Base-by-base conservation (phyloP, 2,888 invertebrate genomes). In the Tanytarsus gracilentus region DNA sequence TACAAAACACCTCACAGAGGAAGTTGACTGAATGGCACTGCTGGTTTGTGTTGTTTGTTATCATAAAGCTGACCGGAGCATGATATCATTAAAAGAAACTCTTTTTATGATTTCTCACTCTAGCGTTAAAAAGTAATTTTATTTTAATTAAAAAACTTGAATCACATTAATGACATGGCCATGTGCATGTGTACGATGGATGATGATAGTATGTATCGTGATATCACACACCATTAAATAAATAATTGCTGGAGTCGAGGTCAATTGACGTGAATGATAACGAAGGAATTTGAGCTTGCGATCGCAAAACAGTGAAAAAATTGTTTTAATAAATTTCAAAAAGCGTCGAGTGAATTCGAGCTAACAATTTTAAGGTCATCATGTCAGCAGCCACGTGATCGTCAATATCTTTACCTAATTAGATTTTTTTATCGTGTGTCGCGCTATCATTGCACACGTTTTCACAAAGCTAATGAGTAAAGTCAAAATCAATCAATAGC, bases 131-230 rank as follows among this genome's bases (percentile, higher is more conserved):
- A 52, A 29, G n/a, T 11, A 33, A 9, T 33, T n/a, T 44, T 18
- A 23, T 55, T 55, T 56, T 56, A 56, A 56, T 56, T 56, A 56
- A 40, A 56, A 40, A 39, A 39, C 36, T 36, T 36, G 36, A 36
- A 36, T 36, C 36, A 36, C 36, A 36, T 36, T 36, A 36, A 36
- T 36, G 36, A 36, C 36, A 16, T n/a, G n/a, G n/a, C n/a, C n/a
- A n/a, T n/a, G n/a, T n/a, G n/a, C n/a, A n/a, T n/a, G n/a, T n/a
- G n/a, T n/a, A n/a, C n/a, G n/a, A n/a, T n/a, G n/a, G n/a, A n/a
- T n/a, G n/a, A n/a, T n/a, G n/a, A n/a, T n/a, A n/a, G n/a, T n/a
- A n/a, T n/a, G n/a, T n/a, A 33, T 14, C 4, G 11, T 33, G 14
- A 33, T 14, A 33, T 33, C 6, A 14, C 11, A 14, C n/a, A 11